Evolutionary conservation across 2,113 vertebrate genomes (phyloP), one percentile per base, ranked within the genome.

Genomic region (Chinchilla lanigera): DNA sequence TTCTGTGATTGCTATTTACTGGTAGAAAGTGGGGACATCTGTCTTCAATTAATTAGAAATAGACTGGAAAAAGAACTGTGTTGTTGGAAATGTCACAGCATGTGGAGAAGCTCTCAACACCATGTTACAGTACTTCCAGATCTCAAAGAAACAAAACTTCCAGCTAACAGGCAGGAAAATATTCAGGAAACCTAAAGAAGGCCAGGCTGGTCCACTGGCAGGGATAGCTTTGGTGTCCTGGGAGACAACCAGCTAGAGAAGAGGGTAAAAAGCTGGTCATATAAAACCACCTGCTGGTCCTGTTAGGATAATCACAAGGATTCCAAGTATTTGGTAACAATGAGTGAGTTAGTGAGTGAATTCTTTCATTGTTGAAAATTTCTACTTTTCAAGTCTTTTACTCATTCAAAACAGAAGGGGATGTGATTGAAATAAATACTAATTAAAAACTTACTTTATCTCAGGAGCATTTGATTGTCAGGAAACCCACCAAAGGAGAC

Each of bases 31-130:
- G 10, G 73, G 52, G 41, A n/a, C 35, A 69, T 81, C 95, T 86
- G 16, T 93, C 67, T 84, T 85, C 86, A 78, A 63, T 86, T 89
- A 89, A 94, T 96, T 96, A 91, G 65, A 92, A 96, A 67, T 84
- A 78, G 41, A 78, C 28, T 44, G 52, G 65, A 80, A 63, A 90
- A 94, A 92, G 52, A 89, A 84, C 16, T 67, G n/a, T 61, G 41
- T 28, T 93, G 5, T 84, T 89, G 44, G 35, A 60, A 91, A 93
- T 88, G 69, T 65, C 63, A 95, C 95, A 47, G 58, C n/a, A 67
- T 14, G 11, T 4, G 1, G 63, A 94, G 83, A 93, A 65, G 52
- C 10, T 33, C 73, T 95, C 11, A 65, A 80, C 35, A 82, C 7
- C 7, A 8, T 13, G 17, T 28, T 67, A 77, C 13, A 50, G 41